Evolutionary conservation across 1,140 invertebrate species (phyloP).

Genomic region (Drosophila equinoxialis): DNA sequence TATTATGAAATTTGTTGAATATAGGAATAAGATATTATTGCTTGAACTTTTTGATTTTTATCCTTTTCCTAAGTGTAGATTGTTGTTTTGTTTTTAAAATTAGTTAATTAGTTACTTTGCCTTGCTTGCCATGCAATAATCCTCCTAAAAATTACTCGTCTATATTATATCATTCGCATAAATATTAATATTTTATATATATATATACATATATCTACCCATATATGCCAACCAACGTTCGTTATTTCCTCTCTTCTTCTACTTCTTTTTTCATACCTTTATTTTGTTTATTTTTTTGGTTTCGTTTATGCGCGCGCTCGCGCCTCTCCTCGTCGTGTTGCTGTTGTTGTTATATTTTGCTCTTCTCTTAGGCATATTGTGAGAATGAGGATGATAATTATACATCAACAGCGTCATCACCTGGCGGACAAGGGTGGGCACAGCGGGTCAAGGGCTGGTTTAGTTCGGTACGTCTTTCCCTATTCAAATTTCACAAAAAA

Average conservation of each 20-base stretch:
- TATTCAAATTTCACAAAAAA: slow-evolving; percentile 57
- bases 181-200: no score
- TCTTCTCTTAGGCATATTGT: slow-evolving; percentile 81
- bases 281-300: not conserved
- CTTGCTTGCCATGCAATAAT: no score
- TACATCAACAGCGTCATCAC: slow-evolving; percentile 83
- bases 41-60: no score
- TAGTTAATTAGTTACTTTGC: no score
- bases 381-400: slow-evolving; percentile 83
- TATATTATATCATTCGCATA: no score
- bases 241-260: slow-evolving; percentile 1
- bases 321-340: slow-evolving; percentile 35
- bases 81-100: no score
- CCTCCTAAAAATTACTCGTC: no score
- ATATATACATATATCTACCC: not conserved
- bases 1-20: no score
- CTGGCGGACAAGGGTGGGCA: slow-evolving; percentile 87
- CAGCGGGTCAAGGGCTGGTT: slow-evolving; percentile 87
- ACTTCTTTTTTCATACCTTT: not conserved
- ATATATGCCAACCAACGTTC: not conserved
- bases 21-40: no score
- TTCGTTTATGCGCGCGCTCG: not conserved
- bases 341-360: slow-evolving; percentile 62
- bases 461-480: slow-evolving; percentile 85
- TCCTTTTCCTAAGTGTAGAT: no score